Conservation (phyloP, 1,140 invertebrate species). For the Coenobita brevimanus region DNA sequence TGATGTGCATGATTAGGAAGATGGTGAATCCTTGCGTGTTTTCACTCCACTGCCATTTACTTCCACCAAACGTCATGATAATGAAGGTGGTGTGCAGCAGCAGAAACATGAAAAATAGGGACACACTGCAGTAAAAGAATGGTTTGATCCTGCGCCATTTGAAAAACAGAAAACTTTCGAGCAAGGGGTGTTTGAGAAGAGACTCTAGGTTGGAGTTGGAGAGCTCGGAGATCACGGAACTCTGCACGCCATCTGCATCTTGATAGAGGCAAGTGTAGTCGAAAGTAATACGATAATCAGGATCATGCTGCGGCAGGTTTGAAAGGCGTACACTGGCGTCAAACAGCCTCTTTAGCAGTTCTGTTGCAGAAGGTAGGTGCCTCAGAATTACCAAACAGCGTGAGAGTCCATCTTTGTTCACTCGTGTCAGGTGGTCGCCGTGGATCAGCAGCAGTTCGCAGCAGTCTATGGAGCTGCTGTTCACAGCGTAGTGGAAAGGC, state of each 20-base stretch:
- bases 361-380: conserved; percentile 56
- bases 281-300: conserved; percentile 58
- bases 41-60: neutral
- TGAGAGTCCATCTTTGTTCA: conserved; percentile 39
- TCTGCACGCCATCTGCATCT: conserved; percentile 41
- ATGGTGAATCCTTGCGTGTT: neutral
- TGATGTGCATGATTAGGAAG: conserved; percentile 23
- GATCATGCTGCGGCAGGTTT: conserved; percentile 48
- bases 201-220: conserved; percentile 39
- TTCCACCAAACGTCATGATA: conserved; percentile 38
- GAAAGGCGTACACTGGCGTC: conserved; percentile 48
- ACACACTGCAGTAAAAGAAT: conserved; percentile 82
- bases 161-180: conserved; percentile 85
- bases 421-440: conserved; percentile 64
- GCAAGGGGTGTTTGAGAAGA: conserved; percentile 85
- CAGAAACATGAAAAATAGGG: conserved; percentile 82
- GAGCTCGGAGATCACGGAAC: conserved; percentile 62
- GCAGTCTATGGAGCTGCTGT: conserved; percentile 62
- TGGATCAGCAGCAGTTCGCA: conserved; percentile 58
- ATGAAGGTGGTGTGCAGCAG: conserved; percentile 73
- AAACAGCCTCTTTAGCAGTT: conserved; percentile 54
- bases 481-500: conserved; percentile 60
- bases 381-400: conserved; percentile 56
- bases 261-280: conserved; percentile 53
- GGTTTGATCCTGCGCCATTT: conserved; percentile 86